A percentile compares a stretch with the other conserved stretches of the same genome.
Conservation (phyloP, 2,797 vertebrate species). For the Enteromius viviparus region DNA sequence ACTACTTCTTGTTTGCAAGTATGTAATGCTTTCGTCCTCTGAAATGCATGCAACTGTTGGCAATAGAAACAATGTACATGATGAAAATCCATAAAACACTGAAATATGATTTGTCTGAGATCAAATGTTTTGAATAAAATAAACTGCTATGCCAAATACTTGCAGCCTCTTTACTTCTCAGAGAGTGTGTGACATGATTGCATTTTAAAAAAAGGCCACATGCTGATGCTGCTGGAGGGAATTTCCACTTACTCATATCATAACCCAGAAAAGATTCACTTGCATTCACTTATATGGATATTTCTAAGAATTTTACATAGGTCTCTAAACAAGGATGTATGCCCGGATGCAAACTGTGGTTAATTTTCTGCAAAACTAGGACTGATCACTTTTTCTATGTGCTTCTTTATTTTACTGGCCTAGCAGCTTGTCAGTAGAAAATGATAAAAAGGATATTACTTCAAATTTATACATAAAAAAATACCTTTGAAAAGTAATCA, state of each 20-base stretch:
- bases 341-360: not conserved
- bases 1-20: not conserved
- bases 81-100: not conserved
- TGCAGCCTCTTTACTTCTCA: not conserved
- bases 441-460: not conserved
- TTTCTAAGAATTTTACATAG: slow-evolving; percentile 8
- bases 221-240: not conserved
- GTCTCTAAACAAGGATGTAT: not conserved
- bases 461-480: not conserved
- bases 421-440: not conserved
- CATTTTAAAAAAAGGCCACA: not conserved
- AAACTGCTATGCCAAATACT: not conserved
- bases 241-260: slow-evolving; percentile 38
- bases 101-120: not conserved
- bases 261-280: not conserved
- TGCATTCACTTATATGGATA: not conserved
- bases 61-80: not conserved
- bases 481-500: not conserved
- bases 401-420: not conserved
- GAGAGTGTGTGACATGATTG: not conserved
- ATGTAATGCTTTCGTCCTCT: not conserved
- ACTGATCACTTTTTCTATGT: not conserved
- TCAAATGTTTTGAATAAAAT: not conserved
- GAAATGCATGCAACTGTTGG: slow-evolving; percentile 3
- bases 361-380: not conserved